Conservation (phyloP, 2,888 invertebrate species). For the Aphidoletes aphidimyza region DNA sequence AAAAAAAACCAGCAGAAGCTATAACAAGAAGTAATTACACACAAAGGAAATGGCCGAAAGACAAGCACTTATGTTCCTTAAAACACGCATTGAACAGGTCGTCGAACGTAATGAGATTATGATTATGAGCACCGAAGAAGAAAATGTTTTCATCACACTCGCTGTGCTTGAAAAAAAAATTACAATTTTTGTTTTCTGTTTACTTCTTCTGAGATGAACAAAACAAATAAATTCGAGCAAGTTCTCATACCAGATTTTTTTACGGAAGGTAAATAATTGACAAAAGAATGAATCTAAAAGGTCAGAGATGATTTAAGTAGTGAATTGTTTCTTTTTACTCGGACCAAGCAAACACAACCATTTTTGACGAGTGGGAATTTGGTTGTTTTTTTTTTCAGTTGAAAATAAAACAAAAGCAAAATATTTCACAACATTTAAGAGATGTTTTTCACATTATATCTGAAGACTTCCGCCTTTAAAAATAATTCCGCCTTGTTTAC, state of each 20-base stretch:
- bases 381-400: too few species aligned
- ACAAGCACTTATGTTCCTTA: not conserved
- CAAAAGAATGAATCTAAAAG: not conserved
- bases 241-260: too few species aligned
- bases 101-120: slow-evolving; percentile 28
- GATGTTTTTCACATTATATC: slow-evolving; percentile 4
- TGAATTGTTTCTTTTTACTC: not conserved
- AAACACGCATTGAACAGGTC: not conserved
- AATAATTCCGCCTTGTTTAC: too few species aligned
- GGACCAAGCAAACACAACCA: not conserved
- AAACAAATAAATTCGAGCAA: too few species aligned
- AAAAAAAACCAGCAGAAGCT: not conserved
- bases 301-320: not conserved
- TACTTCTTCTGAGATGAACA: not conserved
- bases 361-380: not conserved
- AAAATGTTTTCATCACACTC: not conserved
- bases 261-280: too few species aligned
- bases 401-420: slow-evolving; percentile 40
- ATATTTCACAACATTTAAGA: not conserved
- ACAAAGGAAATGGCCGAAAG: not conserved
- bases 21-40: not conserved
- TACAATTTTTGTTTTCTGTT: not conserved
- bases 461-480: slow-evolving; percentile 31
- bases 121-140: not conserved
- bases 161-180: too few species aligned